Conservation (phyloP, 2,113 vertebrate species). For the Regulus satrapa region DNA sequence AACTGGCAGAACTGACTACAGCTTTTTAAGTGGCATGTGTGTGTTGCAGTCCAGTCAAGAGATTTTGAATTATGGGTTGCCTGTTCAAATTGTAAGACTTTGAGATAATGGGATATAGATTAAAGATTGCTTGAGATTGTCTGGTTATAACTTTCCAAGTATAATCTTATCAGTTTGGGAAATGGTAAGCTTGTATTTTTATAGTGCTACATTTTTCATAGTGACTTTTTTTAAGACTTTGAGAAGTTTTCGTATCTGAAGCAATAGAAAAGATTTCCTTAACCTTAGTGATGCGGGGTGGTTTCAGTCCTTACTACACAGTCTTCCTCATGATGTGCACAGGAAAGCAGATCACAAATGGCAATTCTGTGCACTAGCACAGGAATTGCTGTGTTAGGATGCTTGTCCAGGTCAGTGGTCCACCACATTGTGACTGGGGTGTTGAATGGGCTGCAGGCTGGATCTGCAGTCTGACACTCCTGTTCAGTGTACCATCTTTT, state of each 20-base stretch:
- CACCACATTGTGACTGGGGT: no score
- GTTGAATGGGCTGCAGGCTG: not conserved
- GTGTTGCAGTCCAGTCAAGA: not conserved
- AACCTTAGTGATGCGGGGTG: not conserved
- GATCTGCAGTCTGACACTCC: not conserved
- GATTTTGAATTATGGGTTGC: not conserved
- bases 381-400: not conserved
- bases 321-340: not conserved
- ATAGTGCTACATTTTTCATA: not conserved
- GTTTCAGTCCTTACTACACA: not conserved
- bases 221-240: not conserved
- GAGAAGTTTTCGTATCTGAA: not conserved
- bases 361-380: not conserved
- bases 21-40: not conserved
- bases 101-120: not conserved
- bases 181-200: not conserved
- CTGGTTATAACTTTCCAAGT: not conserved
- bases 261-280: not conserved
- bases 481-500: not conserved
- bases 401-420: not conserved
- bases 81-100: not conserved
- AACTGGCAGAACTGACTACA: not conserved
- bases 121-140: not conserved
- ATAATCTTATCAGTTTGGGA: not conserved
- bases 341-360: not conserved